Evolutionary conservation across 2,797 vertebrate species (phyloP), one percentile per base, ranked within the genome.

Genomic region (Eulemur mongoz): DNA sequence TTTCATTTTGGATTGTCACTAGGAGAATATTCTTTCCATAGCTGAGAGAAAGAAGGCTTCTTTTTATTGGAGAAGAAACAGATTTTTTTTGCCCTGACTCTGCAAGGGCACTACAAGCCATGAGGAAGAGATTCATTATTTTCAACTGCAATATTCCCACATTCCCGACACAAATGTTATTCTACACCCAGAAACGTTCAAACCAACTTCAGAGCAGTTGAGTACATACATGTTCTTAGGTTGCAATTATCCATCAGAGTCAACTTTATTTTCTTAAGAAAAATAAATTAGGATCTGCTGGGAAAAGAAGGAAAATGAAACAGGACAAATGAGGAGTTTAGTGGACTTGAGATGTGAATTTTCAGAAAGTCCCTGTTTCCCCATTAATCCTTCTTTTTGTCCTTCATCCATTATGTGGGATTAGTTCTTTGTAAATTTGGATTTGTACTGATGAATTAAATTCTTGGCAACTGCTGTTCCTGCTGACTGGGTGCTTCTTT

Each of bases 371-470:
- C 94, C 80, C 67, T 84, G 59, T 73, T 38, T 50, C 87, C 94
- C 86, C 69, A 96, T 94, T 97, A 98, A 97, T 95, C 96, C 93
- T 92, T 89, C 57, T 57, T 95, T 96, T 97, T 84, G 92, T 97
- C 96, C 93, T 89, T 91, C 93, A 93, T 97, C 95, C 97, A 97
- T 97, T 97, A 97, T 97, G 96, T 96, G 88, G 97, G 97, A 98
- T 98, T 98, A 98, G 97, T 93, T 96, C 98, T 97, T 98, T 98
- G 96, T 98, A 98, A 97, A 95, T 97, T 97, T 98, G 98, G 97
- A 97, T 98, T 98, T 97, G 97, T 93, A 87, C 96, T 97, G 91
- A 98, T 97, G 97, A 98, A 98, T 97, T 98, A 97, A 97, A 97
- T 96, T 98, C 97, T 98, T 98, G 97, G 98, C 98, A 98, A 98